A percentile compares a stretch with the other conserved stretches of the same genome.
Conservation (phyloP, 2,113 vertebrate genomes). For the Xiphias gladius region DNA sequence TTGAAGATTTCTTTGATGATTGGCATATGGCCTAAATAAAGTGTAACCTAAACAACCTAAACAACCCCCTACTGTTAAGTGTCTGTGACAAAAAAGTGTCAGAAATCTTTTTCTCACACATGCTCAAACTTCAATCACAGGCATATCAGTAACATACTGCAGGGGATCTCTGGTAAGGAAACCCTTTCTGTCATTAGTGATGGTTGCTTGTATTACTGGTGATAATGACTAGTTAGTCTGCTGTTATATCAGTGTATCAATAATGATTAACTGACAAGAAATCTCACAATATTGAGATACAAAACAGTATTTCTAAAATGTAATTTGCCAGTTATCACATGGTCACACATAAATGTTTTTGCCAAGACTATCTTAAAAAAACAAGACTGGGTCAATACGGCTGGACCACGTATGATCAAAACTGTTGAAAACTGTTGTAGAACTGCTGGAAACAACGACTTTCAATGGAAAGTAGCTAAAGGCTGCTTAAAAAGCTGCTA, state of each 20-base stretch:
- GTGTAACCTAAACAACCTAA: slow-evolving; percentile 19
- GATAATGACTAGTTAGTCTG: background rate
- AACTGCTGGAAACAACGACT: too few relatives aligned
- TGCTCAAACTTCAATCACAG: slow-evolving; percentile 8
- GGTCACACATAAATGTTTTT: too few relatives aligned
- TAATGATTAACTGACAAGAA: background rate
- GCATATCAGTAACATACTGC: slow-evolving; percentile 15
- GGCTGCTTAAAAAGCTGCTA: too few relatives aligned
- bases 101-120: slow-evolving; percentile 26
- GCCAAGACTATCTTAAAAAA: too few relatives aligned
- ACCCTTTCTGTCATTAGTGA: background rate
- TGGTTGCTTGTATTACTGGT: background rate
- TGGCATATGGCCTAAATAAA: slow-evolving; percentile 47
- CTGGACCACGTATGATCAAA: too few relatives aligned
- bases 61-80: slow-evolving; percentile 18
- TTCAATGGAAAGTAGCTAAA: too few relatives aligned
- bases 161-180: background rate
- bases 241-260: background rate
- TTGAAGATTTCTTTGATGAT: slow-evolving; percentile 28
- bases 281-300: background rate
- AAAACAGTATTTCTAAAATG: background rate
- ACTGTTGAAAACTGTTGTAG: too few relatives aligned
- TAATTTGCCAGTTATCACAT: background rate
- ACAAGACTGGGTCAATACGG: too few relatives aligned
- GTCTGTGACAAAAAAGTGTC: slow-evolving; percentile 37